phyloP scores from a whole-genome alignment of 2,888 invertebrate species.

The Boloria selene region DNA sequence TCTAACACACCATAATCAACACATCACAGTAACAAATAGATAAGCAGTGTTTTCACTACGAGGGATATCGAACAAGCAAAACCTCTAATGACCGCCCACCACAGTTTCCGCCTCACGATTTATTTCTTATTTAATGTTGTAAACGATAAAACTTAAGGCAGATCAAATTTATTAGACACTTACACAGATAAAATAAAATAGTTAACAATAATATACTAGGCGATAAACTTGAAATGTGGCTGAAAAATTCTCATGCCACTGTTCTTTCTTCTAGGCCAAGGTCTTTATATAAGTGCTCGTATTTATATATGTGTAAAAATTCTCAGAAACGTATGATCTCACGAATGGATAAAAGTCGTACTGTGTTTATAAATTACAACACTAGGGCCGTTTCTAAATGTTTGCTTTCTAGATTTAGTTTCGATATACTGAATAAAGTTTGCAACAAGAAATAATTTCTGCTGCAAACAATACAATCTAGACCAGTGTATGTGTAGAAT shows the following conservation, averaged over 20 bases:
- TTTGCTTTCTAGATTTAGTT: conserved; percentile 7
- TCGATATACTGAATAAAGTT: conserved; percentile 1
- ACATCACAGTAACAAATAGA: not conserved
- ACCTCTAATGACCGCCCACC: conserved; percentile 23
- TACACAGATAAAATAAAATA: conserved; percentile 30
- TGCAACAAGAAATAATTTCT: not conserved
- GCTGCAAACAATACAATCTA: not conserved
- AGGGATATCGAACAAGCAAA: conserved; percentile 1
- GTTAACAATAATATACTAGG: conserved; percentile 28
- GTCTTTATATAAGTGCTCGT: conserved; percentile 1
- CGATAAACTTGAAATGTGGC: conserved; percentile 31
- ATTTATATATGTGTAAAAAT: conserved; percentile 3
- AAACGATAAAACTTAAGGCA: conserved; percentile 36
- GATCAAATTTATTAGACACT: conserved; percentile 37
- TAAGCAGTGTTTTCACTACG: not conserved
- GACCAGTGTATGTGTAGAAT: not conserved
- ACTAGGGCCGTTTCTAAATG: not conserved
- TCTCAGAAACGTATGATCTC: conserved; percentile 3
- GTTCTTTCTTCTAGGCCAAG: conserved; percentile 27
- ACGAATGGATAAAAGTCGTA: conserved; percentile 7
- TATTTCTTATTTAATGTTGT: conserved; percentile 40
- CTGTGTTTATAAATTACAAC: conserved; percentile 7
- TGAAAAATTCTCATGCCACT: conserved; percentile 27
- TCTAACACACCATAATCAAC: not conserved
- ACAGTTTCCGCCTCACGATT: conserved; percentile 26